phyloP scores from a whole-genome alignment of 2,797 vertebrate species.

The Graptemys geographica region DNA sequence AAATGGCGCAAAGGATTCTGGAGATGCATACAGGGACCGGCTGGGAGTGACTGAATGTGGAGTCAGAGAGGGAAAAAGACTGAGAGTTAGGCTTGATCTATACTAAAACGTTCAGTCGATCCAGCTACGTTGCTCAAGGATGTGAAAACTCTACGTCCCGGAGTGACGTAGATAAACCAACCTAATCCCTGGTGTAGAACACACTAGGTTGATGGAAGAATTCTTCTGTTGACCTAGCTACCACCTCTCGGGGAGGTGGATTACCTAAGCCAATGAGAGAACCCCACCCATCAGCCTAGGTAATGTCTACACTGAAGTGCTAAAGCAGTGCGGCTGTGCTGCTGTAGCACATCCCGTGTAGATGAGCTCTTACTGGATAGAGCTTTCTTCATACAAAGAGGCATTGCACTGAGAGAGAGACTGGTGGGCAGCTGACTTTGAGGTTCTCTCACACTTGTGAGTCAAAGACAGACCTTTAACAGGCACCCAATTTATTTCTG shows the following conservation, averaged over 20 bases:
- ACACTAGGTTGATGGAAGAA: not conserved
- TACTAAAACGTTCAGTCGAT: not conserved
- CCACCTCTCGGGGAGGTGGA: not conserved
- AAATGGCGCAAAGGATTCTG: not conserved
- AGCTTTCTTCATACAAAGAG: not conserved
- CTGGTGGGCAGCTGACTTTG: not conserved
- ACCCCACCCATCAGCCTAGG: not conserved
- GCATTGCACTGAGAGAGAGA: not conserved
- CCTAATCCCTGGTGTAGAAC: not conserved
- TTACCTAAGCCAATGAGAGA: not conserved
- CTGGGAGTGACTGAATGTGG: not conserved
- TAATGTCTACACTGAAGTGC: not conserved
- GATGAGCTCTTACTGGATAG: not conserved
- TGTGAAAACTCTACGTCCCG: not conserved
- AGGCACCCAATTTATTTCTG: conserved; percentile 1
- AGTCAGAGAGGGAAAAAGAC: conserved; percentile 1
- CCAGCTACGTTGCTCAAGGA: not conserved
- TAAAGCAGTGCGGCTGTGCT: not conserved
- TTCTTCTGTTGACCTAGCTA: not conserved
- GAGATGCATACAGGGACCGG: not conserved
- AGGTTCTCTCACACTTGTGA: not conserved
- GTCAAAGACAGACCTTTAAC: conserved; percentile 59
- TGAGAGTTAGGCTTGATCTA: not conserved
- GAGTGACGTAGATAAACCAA: not conserved
- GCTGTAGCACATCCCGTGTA: not conserved